Evolutionary conservation across 2,113 vertebrate genomes (phyloP).

Genomic region (Motacilla alba): DNA sequence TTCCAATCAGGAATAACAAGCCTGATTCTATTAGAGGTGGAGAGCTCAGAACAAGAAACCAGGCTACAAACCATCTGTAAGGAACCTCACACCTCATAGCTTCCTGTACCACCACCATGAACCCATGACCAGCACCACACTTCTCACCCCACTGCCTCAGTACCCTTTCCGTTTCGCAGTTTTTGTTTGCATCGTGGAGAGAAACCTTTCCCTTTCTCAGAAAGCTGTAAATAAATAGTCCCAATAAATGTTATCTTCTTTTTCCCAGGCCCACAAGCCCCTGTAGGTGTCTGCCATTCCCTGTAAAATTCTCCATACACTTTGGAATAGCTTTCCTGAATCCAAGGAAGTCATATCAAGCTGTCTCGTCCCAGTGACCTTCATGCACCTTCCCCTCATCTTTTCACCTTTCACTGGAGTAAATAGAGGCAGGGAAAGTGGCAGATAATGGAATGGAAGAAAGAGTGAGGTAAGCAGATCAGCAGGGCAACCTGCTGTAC

Average conservation of each 20-base stretch:
- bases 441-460: neutral
- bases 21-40: neutral
- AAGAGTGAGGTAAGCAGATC: neutral
- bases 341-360: neutral
- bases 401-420: neutral
- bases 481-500: neutral
- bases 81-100: neutral
- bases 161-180: neutral
- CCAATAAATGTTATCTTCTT: neutral
- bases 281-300: neutral
- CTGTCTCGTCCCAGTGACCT: neutral
- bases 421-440: neutral
- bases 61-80: neutral
- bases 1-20: neutral
- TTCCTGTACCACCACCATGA: neutral
- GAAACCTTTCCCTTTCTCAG: neutral
- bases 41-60: neutral
- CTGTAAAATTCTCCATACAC: neutral
- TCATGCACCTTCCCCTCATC: neutral
- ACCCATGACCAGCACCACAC: neutral
- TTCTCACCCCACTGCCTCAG: neutral
- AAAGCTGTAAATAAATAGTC: neutral
- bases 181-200: neutral
- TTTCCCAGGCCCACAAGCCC: neutral
- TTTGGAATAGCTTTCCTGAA: neutral